Conservation (phyloP, 2,797 vertebrate species). For the Rhadinocentrus ornatus region DNA sequence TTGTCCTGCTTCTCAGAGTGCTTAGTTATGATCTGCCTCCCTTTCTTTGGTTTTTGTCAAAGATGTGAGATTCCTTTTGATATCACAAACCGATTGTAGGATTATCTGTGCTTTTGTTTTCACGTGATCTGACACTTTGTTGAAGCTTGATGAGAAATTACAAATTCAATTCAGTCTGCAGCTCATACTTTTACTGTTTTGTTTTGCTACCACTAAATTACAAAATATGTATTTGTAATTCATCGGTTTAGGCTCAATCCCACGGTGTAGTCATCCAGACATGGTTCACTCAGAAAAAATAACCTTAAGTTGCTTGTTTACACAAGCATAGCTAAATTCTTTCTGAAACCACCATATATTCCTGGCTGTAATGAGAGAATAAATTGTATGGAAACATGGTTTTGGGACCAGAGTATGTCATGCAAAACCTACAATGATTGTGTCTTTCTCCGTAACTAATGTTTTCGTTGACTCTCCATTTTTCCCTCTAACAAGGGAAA, state of each 20-base stretch:
- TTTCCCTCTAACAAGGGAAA: conserved; percentile 1
- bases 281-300: conserved; percentile 28
- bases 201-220: conserved; percentile 41
- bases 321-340: conserved; percentile 50
- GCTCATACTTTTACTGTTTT: conserved; percentile 43
- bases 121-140: conserved; percentile 27
- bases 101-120: conserved; percentile 41
- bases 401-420: conserved; percentile 39
- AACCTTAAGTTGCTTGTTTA: conserved; percentile 65
- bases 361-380: conserved; percentile 38
- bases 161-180: conserved; percentile 30
- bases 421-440: conserved; percentile 24
- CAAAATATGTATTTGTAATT: conserved; percentile 63
- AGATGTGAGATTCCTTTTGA: conserved; percentile 47
- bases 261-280: conserved; percentile 58
- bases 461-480: conserved; percentile 32
- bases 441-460: conserved; percentile 7
- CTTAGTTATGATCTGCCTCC: conserved; percentile 45
- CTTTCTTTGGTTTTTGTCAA: conserved; percentile 25
- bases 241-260: conserved; percentile 45
- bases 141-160: conserved; percentile 22
- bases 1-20: conserved; percentile 49
- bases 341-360: conserved; percentile 60
- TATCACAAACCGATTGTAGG: conserved; percentile 33
- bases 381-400: conserved; percentile 51